These are phyloP conservation scores for Marmota monax DNA, from an alignment of 2,113 vertebrate genomes.

Conservation along the genomic window DNA sequence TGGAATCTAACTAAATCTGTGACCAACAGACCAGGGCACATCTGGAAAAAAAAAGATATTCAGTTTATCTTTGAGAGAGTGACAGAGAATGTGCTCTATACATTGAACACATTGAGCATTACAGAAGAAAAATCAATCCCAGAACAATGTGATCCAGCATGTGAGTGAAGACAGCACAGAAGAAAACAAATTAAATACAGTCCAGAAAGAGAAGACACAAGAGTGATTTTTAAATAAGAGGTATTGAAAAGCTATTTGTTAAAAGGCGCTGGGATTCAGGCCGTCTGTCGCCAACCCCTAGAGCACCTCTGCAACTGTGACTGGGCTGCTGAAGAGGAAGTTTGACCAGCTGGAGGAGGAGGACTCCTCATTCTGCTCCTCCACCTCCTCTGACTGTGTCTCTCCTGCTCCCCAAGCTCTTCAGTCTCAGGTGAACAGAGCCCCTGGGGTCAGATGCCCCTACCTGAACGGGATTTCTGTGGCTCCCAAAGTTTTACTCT, in stretches of 20 bases:
- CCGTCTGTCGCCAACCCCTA: not conserved
- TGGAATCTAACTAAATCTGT: not conserved
- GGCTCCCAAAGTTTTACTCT: conserved; percentile 88
- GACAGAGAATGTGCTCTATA: not conserved
- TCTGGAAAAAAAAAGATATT: not conserved
- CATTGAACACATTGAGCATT: not conserved
- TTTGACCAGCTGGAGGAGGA: conserved; percentile 94
- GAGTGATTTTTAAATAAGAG: not conserved
- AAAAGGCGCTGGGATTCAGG: not conserved
- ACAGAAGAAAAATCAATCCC: not conserved
- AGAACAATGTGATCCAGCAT: not conserved
- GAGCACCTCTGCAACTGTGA: conserved; percentile 88
- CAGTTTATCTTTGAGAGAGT: not conserved
- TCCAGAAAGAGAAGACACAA: not conserved
- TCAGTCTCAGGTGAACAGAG: conserved; percentile 92
- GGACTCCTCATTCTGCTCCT: conserved; percentile 30
- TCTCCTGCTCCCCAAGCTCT: conserved; percentile 90
- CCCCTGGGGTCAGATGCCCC: conserved; percentile 81
- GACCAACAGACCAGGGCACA: not conserved
- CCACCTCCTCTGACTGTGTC: conserved; percentile 46
- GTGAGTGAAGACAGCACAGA: not conserved
- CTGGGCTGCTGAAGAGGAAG: conserved; percentile 93
- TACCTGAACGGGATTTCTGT: conserved; percentile 87
- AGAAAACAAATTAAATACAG: not conserved
- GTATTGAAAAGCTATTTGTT: too few species aligned